Evolutionary conservation across 2,888 invertebrate species (phyloP).

Genomic region (Hypsopygia costalis): DNA sequence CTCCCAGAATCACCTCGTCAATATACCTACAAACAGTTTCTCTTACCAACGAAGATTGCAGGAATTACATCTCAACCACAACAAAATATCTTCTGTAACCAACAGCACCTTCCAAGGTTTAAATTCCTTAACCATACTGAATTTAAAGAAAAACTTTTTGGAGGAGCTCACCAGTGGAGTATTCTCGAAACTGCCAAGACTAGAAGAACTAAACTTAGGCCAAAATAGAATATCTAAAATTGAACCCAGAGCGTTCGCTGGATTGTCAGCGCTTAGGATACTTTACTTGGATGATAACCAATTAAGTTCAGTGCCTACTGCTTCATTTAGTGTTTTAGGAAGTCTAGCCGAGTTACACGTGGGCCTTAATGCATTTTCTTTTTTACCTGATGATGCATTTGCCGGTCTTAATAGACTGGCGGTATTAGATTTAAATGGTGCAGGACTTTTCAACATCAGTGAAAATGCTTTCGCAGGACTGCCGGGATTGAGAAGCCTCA

Average conservation of each 20-base stretch:
- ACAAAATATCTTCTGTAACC: constrained; percentile 90
- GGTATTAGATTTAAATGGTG: constrained; percentile 89
- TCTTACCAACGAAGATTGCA: constrained; percentile 89
- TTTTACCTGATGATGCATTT: constrained; percentile 89
- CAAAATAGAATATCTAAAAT: constrained; percentile 91
- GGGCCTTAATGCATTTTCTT: constrained; percentile 90
- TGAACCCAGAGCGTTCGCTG: constrained; percentile 88
- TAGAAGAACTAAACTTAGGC: constrained; percentile 92
- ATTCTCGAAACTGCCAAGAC: constrained; percentile 86
- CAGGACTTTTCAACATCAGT: constrained; percentile 89
- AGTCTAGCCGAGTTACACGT: constrained; percentile 91
- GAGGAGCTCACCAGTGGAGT: constrained; percentile 88
- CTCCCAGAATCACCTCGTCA: constrained; percentile 91
- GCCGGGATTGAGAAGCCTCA: constrained; percentile 86
- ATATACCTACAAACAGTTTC: constrained; percentile 89
- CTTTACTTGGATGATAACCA: constrained; percentile 93
- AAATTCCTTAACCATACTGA: constrained; percentile 88
- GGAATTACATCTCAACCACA: constrained; percentile 90
- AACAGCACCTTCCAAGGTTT: constrained; percentile 91
- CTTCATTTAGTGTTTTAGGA: constrained; percentile 85
- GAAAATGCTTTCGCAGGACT: constrained; percentile 88
- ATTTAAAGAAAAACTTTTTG: constrained; percentile 89
- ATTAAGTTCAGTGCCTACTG: constrained; percentile 87
- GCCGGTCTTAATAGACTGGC: constrained; percentile 87
- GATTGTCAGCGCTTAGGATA: constrained; percentile 87